A percentile compares a stretch with the other conserved stretches of the same genome.
Evolutionary conservation across 2,888 invertebrate species (phyloP).

Genomic region (Holacanthella duospinosa): DNA sequence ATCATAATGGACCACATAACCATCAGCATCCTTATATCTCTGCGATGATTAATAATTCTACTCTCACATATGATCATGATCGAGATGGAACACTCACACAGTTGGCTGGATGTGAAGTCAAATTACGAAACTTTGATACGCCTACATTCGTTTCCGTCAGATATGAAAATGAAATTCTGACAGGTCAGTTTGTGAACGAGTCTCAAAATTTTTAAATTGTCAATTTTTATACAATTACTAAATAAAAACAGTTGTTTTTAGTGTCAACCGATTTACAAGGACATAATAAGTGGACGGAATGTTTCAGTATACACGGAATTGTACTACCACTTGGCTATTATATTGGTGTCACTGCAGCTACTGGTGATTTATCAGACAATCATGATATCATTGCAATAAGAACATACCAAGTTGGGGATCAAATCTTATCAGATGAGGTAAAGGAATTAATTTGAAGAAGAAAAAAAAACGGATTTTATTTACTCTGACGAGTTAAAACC

Average conservation of each 20-base stretch:
- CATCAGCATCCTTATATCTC: constrained; percentile 98
- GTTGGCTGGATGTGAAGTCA: constrained; percentile 90
- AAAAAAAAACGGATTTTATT: too few relatives aligned
- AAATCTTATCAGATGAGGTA: not conserved
- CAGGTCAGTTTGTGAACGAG: constrained; percentile 57
- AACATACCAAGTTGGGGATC: constrained; percentile 72
- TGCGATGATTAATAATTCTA: constrained; percentile 94
- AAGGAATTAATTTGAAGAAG: not conserved
- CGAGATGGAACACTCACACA: constrained; percentile 96
- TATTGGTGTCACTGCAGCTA: constrained; percentile 88
- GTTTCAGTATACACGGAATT: constrained; percentile 79
- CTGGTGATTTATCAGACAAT: constrained; percentile 92
- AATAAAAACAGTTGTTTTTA: constrained; percentile 40
- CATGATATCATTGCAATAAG: constrained; percentile 88
- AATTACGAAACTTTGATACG: constrained; percentile 77
- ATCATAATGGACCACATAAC: constrained; percentile 97
- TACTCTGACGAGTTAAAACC: too few relatives aligned
- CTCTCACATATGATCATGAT: constrained; percentile 93
- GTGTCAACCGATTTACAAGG: constrained; percentile 86
- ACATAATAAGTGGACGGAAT: constrained; percentile 86
- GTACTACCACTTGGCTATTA: constrained; percentile 88
- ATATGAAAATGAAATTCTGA: constrained; percentile 80
- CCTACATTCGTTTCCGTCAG: constrained; percentile 83
- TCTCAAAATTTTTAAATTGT: constrained; percentile 2
- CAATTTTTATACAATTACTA: not conserved